Evolutionary conservation across 2,797 vertebrate genomes (phyloP).

Genomic region (Poeciliopsis presidionis): DNA sequence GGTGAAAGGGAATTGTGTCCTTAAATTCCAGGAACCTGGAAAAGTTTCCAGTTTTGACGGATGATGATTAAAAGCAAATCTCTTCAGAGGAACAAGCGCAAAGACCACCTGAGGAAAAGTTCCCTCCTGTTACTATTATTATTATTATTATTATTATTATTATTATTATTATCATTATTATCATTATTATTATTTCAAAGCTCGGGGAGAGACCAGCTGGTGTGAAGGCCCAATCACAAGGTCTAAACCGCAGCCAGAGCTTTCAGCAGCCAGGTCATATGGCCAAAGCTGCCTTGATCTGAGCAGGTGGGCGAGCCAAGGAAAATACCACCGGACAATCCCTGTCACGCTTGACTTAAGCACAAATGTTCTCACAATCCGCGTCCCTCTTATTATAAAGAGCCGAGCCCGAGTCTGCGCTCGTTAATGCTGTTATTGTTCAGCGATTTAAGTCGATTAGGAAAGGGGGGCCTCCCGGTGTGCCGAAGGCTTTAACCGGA

Average conservation of each 20-base stretch:
- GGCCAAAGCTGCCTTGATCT: conserved; percentile 66
- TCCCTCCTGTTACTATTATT: conserved; percentile 19
- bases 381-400: conserved; percentile 57
- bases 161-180: neutral
- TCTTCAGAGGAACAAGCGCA: conserved; percentile 46
- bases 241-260: conserved; percentile 47
- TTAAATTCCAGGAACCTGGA: conserved; percentile 35
- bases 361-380: conserved; percentile 71
- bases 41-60: conserved; percentile 27
- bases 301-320: conserved; percentile 70
- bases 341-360: conserved; percentile 76
- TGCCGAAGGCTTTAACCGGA: conserved; percentile 29
- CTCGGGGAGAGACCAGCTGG: conserved; percentile 34
- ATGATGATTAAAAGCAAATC: conserved; percentile 45
- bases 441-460: conserved; percentile 67
- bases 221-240: conserved; percentile 63
- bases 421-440: conserved; percentile 78
- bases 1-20: neutral
- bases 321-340: conserved; percentile 78
- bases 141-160: conserved; percentile 5
- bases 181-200: conserved; percentile 19
- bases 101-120: conserved; percentile 36
- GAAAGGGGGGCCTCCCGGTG: conserved; percentile 27
- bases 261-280: conserved; percentile 46
- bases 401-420: conserved; percentile 61